Conservation (phyloP, 2,113 vertebrate genomes). For the Aleadryas rufinucha region DNA sequence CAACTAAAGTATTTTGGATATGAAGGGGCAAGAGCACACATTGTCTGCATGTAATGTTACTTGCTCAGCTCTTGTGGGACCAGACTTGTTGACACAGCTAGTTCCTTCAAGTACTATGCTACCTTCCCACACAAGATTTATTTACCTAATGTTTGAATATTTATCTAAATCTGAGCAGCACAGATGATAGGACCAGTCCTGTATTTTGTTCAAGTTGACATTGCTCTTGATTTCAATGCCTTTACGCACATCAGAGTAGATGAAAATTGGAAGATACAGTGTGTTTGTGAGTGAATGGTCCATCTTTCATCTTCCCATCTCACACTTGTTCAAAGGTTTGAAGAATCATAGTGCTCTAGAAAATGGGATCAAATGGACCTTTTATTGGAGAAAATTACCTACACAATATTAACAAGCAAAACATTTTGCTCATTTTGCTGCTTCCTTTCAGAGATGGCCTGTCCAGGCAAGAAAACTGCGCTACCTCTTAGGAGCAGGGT, state of each 20-base stretch:
- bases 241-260: background rate
- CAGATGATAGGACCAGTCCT: background rate
- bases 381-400: background rate
- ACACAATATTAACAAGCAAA: background rate
- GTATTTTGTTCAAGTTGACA: background rate
- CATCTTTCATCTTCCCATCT: background rate
- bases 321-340: background rate
- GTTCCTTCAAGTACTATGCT: background rate
- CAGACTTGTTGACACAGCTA: background rate
- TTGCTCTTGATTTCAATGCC: background rate
- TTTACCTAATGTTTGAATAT: background rate
- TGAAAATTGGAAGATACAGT: background rate
- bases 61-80: background rate
- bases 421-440: background rate
- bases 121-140: background rate
- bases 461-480: background rate
- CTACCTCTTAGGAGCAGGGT: background rate
- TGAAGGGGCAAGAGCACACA: background rate
- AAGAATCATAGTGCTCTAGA: background rate
- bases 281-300: background rate
- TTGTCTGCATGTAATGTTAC: background rate
- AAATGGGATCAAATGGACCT: background rate
- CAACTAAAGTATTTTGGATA: background rate
- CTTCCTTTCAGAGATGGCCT: background rate
- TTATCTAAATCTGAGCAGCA: background rate